Base-by-base conservation (phyloP, 2,797 vertebrate species). In the Galago senegalensis region DNA sequence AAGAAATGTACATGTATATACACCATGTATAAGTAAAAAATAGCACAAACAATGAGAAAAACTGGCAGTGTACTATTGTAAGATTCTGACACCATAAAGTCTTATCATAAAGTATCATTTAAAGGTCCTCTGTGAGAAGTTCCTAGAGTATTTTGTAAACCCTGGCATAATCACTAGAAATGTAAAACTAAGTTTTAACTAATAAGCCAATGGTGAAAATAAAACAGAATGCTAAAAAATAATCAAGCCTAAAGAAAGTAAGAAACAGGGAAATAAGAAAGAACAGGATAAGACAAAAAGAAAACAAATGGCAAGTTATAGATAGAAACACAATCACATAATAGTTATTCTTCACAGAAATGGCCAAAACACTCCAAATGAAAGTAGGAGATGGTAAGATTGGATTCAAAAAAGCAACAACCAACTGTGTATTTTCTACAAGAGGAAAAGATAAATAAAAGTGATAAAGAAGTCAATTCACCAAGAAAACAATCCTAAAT, bases 141-240 rank as follows among this genome's bases (percentile, higher is more conserved):
- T 90, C 40, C 58, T 60, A 34, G 63, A 40, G 16, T 40, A 76
- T 58, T 58, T 4, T 70, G 14, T 18, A 93, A 95, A 91, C 25
- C 10, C 58, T 65, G 89, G 17, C n/a, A 21, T 67, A 93, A 77
- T 43, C 17, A 83, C 18, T 53, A 49, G 92, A 84, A 89, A 65
- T n/a, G 81, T 25, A 76, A 73, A 73, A n/a, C 63, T 84, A 63
- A 84, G 16, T 61, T 79, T 23, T 69, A 75, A 80, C 46, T 53
- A 95, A 77, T 69, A 87, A 73, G 31, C 3, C 72, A 92, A 67
- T 6, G 20, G 20, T 0, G 1, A 17, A 87, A 16, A 46, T 61
- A 79, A 89, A 82, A 60, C 4, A 73, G 34, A 94, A 88, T 40
- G 73, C 49, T 60, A 43, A 72, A 93, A 94, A 77, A 73, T 23